Base-by-base conservation (phyloP, 2,888 invertebrate genomes). In the Tholera decimalis region DNA sequence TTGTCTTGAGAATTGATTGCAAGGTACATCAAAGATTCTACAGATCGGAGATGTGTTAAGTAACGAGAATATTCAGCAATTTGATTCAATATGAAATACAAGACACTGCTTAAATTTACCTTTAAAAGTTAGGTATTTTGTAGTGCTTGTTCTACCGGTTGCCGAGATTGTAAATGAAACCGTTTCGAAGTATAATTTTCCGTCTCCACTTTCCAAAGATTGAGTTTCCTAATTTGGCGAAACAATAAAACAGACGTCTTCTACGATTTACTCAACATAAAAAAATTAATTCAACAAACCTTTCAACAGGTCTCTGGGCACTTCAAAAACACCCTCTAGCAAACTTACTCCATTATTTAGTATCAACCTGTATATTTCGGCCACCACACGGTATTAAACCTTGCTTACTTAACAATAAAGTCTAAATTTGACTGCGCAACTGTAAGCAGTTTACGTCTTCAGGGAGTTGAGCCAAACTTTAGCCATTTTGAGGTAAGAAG, bases 401-500 rank as follows among this genome's bases (percentile, higher is more conserved):
- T 79, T 87, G 82, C 74, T 30, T 5, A 33, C 43, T 44, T 11
- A 37, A 72, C 9, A 43, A 54, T 85, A 89, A 83, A 86, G 88
- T 83, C 77, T 55, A 79, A 77, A 89, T 83, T 90, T 77, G 80
- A 73, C 75, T 73, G 62, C 37, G 70, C 66, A 54, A 69, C 44
- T 53, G 53, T 73, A 72, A 76, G 72, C 77, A 79, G 81, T 82
- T 84, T 88, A 84, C 76, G 85, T 74, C 85, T 71, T 82, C 84
- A 77, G 72, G 81, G 79, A 73, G 70, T 75, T 72, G 77, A 79
- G 66, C 64, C 66, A 83, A 92, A 93, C 89, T 92, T 92, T 85
- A 86, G 86, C 92, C 91, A 91, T 93, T 93, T 92, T 88, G 91
- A 90, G 92, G 93, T 89, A 90, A 89, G 91, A 90, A 92, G 90